Conservation (phyloP, 1,140 invertebrate genomes). For the Zaprionus tsacasi region DNA sequence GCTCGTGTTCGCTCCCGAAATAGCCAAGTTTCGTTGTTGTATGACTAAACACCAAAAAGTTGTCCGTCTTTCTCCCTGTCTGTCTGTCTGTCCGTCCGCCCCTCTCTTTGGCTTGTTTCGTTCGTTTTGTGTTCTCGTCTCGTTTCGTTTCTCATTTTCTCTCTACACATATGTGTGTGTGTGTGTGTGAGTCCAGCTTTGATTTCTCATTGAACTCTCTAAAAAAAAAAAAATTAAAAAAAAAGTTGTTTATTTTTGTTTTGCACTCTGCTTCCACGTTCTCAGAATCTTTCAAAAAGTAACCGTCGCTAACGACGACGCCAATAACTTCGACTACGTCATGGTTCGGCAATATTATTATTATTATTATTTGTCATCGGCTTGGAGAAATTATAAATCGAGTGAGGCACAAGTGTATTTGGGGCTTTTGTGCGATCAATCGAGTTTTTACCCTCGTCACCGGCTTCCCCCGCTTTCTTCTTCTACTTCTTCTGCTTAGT, state of each 20-base stretch:
- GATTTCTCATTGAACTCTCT: slow-evolving; percentile 34
- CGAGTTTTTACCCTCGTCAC: neutral
- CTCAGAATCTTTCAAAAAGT: slow-evolving; percentile 52
- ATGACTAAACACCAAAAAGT: slow-evolving; percentile 62
- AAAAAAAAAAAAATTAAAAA: slow-evolving; percentile 17
- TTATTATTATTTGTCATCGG: slow-evolving; percentile 19
- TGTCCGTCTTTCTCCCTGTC: slow-evolving; percentile 17
- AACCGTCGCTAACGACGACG: slow-evolving; percentile 45
- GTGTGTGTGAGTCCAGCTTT: slow-evolving; percentile 20
- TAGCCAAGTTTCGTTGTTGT: slow-evolving; percentile 66
- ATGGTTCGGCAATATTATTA: slow-evolving; percentile 23
- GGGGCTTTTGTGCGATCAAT: slow-evolving; percentile 6
- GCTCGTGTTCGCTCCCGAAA: slow-evolving; percentile 70
- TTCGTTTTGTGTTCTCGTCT: slow-evolving; percentile 12
- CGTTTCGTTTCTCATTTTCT: slow-evolving; percentile 21
- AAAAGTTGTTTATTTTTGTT: slow-evolving; percentile 24
- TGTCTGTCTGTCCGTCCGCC: neutral
- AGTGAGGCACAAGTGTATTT: slow-evolving; percentile 51
- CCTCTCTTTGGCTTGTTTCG: slow-evolving; percentile 9
- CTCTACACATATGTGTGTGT: neutral
- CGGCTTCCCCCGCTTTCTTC: neutral
- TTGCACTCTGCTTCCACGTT: slow-evolving; percentile 15
- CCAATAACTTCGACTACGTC: neutral
- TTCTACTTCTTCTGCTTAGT: neutral
- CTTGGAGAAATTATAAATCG: slow-evolving; percentile 13